Percentiles rank a stretch among this genome's conserved stretches.
phyloP scores from a whole-genome alignment of 2,888 invertebrate species.

The Uloborus plumipes region DNA sequence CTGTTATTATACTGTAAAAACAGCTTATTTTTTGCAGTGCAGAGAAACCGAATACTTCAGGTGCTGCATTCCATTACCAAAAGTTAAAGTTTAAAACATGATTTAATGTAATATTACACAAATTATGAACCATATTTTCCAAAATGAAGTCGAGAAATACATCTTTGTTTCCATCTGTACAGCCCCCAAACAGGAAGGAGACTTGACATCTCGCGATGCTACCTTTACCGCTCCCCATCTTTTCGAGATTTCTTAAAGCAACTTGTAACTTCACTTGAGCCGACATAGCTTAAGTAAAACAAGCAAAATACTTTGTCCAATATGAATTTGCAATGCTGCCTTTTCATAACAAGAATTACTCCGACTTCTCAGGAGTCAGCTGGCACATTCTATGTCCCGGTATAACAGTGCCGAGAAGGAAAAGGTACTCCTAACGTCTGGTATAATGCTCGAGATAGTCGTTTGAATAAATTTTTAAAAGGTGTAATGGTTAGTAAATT shows the following conservation, averaged over 20 bases:
- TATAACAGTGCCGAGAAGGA: slow-evolving; percentile 11
- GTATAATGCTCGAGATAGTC: not conserved
- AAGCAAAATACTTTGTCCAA: slow-evolving; percentile 24
- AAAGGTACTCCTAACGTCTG: not conserved
- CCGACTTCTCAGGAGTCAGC: slow-evolving; percentile 31
- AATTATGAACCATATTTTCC: too few species aligned
- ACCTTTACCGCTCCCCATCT: not conserved
- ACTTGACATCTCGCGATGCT: slow-evolving; percentile 16
- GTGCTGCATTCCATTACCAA: too few species aligned
- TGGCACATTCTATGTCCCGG: slow-evolving; percentile 14
- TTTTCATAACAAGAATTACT: slow-evolving; percentile 33
- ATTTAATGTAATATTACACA: too few species aligned
- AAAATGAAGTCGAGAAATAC: too few species aligned
- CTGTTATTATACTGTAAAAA: too few species aligned
- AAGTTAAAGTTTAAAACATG: too few species aligned
- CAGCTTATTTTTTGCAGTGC: too few species aligned
- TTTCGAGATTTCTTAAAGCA: slow-evolving; percentile 2
- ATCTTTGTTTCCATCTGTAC: not conserved
- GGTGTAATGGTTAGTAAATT: slow-evolving; percentile 22
- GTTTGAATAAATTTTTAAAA: slow-evolving; percentile 32
- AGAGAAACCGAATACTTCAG: too few species aligned
- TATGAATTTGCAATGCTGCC: slow-evolving; percentile 11
- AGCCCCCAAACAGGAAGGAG: not conserved
- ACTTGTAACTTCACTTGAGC: slow-evolving; percentile 17
- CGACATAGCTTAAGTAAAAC: slow-evolving; percentile 18